Conservation (phyloP, 2,888 invertebrate species). For the Lochmaea capreae region DNA sequence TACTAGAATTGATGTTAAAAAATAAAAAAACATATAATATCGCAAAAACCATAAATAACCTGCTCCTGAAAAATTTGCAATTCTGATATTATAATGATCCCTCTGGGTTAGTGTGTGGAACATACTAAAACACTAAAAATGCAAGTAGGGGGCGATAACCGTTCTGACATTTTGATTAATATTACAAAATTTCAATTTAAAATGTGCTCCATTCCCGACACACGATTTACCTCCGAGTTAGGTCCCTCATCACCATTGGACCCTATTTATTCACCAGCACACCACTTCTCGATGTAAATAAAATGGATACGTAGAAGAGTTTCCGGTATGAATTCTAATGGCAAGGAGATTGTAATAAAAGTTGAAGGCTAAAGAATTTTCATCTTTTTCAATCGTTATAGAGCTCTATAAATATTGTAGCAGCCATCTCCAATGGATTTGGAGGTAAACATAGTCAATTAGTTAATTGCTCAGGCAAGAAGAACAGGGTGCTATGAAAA, state of each 20-base stretch:
- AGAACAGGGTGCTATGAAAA: too few species aligned
- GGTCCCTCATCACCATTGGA: slow-evolving; percentile 29
- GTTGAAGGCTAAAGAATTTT: too few species aligned
- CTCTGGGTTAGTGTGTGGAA: slow-evolving; percentile 10
- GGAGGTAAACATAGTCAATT: too few species aligned
- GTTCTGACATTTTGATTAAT: slow-evolving; percentile 57
- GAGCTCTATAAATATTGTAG: too few species aligned
- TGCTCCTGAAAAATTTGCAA: slow-evolving; percentile 7
- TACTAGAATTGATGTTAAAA: too few species aligned
- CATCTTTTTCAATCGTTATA: too few species aligned
- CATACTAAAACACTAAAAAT: slow-evolving; percentile 51
- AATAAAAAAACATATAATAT: background rate
- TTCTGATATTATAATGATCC: slow-evolving; percentile 22
- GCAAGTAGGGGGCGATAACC: slow-evolving; percentile 53
- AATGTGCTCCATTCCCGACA: slow-evolving; percentile 43
- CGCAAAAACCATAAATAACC: background rate
- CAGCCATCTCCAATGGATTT: too few species aligned
- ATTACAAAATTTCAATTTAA: slow-evolving; percentile 57
- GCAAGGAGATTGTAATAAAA: too few species aligned
- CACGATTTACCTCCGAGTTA: slow-evolving; percentile 17
- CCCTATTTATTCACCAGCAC: slow-evolving; percentile 17
- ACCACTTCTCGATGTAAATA: background rate
- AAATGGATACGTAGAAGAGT: background rate
- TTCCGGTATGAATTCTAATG: background rate
- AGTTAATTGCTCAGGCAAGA: too few species aligned